Base-by-base conservation (phyloP, 2,113 vertebrate species). In the Rhabdomys dilectus region DNA sequence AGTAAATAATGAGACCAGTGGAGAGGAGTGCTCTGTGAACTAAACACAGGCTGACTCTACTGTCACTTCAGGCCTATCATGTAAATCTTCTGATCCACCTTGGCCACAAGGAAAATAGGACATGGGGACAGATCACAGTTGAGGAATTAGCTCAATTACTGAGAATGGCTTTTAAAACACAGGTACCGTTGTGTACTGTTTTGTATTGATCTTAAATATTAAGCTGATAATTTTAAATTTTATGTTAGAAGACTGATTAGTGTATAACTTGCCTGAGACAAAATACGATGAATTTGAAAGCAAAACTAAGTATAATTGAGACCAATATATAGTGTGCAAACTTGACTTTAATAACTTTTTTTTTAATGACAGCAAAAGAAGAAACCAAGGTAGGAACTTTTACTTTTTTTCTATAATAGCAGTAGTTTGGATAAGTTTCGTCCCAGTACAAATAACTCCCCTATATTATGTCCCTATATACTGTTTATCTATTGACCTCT, bases 201-300 rank as follows among this genome's bases (percentile, higher is more conserved):
- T 62, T 81, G 3, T 31, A 77, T 77, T 86, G 56, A 77, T 96
- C 62, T 94, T 73, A 89, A 85, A 93, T 89, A 68, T 82, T 26
- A 73, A 88, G 48, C 17, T 62, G 64, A 36, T 73, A 82, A 42
- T 92, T 97, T 93, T 1, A 76, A 87, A 91, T 12, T 88, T 26
- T 80, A 76, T 80, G 80, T 88, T 91, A 77, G 90, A 64, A 26
- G 34, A 56, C 80, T 91, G 88, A 64, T 68, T 87, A 58, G 42
- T 2, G 2, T 72, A 36, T 48, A 80, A 39, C 7, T 95, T 88
- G 15, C 90, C 73, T 62, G 62, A 24, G 22, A 58, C 48, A 78
- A 81, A 91, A 19, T 81, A n/a, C 56, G 77, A 75, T 88, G 62
- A 70, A 13, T 86, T 88, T 92, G 53, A 88, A 97, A 90, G 93